Evolutionary conservation across 2,113 vertebrate genomes (phyloP), one percentile per base, ranked within the genome.

Genomic region (Aptenodytes patagonicus): DNA sequence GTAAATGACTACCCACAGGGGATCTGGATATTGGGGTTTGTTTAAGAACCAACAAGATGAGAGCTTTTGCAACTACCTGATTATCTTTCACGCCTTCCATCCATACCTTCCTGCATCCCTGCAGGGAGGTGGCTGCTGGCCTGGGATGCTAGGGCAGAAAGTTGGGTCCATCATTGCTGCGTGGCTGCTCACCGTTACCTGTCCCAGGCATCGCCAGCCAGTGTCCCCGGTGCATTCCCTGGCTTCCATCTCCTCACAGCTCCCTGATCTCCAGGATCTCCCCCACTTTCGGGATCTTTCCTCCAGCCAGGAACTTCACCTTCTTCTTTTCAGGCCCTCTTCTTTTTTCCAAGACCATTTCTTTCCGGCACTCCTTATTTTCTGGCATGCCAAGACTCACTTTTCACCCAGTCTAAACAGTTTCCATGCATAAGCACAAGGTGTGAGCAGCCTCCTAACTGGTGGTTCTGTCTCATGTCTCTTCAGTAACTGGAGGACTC

Each of bases 321-420:
- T 19, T 47, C 40, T 55, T 71, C 51, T 2, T 0, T 64, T 46
- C 0, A 0, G 10, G 19, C n/a, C 14, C 10, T 16, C 14, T 64
- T 68, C 36, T 65, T 58, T 64, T 31, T 46, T 36, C 57, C 52
- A 66, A 75, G 28, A 58, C 7, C 13, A 9, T 26, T 79, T 54
- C 42, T 32, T 73, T 17, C 32, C 0, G 0, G 28, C n/a, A 58
- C 5, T 11, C 36, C 16, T 38, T 46, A 38, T 69, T 40, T 84
- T 70, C 6, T 81, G 81, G 55, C 51, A 58, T 1, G 1, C 28
- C 60, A 42, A 72, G 29, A 38, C 34, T 38, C 34, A 38, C 46
- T 40, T 44, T 78, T 58, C 17, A 17, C 16, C 21, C 40, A 38
- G 2, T 17, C 22, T 52, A 46, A 77, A n/a, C 17, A 69, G 61